phyloP scores from a whole-genome alignment of 2,888 invertebrate species.

The Blera fallax region DNA sequence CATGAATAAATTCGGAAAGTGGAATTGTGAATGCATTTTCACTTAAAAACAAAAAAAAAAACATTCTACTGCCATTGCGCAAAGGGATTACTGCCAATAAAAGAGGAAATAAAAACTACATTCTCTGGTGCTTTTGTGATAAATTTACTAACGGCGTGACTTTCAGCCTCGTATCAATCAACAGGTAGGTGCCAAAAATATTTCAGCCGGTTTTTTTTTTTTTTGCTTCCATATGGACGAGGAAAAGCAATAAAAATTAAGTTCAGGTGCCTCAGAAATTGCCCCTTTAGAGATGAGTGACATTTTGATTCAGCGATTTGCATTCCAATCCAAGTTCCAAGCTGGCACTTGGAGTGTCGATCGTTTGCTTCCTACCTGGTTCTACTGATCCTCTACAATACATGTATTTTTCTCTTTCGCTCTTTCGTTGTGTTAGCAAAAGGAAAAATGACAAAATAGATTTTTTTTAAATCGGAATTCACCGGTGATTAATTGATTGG shows the following conservation, averaged over 20 bases:
- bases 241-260: neutral
- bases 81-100: conserved; percentile 52
- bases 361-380: conserved; percentile 26
- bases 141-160: conserved; percentile 15
- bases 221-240: conserved; percentile 27
- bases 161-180: conserved; percentile 44
- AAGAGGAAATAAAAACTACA: conserved; percentile 7
- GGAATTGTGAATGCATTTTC: conserved; percentile 28
- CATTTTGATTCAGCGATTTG: conserved; percentile 49
- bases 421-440: neutral
- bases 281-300: neutral
- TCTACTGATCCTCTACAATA: conserved; percentile 11
- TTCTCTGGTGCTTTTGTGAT: conserved; percentile 22
- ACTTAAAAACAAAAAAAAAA: neutral
- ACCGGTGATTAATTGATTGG: conserved; percentile 53
- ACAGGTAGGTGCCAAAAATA: conserved; percentile 61
- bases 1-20: conserved; percentile 36
- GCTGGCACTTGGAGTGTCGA: conserved; percentile 48
- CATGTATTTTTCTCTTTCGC: conserved; percentile 28
- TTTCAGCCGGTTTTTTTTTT: conserved; percentile 57
- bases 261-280: neutral
- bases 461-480: conserved; percentile 18
- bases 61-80: conserved; percentile 65
- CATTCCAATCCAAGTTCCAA: conserved; percentile 61
- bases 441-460: neutral